Evolutionary conservation across 1,140 invertebrate genomes (phyloP).

Genomic region (Harlomillsia oculata): DNA sequence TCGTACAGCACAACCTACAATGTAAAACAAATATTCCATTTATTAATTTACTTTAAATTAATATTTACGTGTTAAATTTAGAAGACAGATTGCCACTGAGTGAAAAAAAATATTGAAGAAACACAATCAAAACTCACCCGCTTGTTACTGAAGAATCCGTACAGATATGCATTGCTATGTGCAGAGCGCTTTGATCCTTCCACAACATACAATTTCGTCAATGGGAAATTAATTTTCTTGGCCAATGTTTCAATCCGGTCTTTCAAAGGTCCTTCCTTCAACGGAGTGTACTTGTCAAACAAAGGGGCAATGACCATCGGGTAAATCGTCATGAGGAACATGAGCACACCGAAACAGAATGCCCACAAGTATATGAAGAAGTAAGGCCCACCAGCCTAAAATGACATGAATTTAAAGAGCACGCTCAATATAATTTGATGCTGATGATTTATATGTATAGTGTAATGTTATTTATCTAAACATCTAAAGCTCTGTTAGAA

Average conservation of each 20-base stretch:
- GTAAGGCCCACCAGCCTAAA: conserved; percentile 61
- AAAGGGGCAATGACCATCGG: conserved; percentile 94
- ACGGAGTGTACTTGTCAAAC: conserved; percentile 95
- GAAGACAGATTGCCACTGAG: too few relatives aligned
- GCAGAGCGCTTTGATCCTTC: conserved; percentile 93
- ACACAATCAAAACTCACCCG: too few relatives aligned
- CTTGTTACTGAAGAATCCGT: conserved; percentile 94
- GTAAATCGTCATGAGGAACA: conserved; percentile 82
- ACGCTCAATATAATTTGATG: background rate
- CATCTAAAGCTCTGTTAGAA: too few relatives aligned
- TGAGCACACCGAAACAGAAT: conserved; percentile 65
- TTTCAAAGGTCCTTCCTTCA: conserved; percentile 81
- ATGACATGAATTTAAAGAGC: background rate
- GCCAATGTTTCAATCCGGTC: conserved; percentile 82
- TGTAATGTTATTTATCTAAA: background rate
- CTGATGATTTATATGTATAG: background rate
- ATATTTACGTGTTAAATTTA: background rate
- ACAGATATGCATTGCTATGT: conserved; percentile 98
- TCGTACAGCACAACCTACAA: conserved; percentile 88
- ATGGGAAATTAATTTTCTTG: conserved; percentile 74
- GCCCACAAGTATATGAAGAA: conserved; percentile 95
- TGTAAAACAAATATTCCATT: background rate
- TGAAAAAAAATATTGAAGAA: too few relatives aligned
- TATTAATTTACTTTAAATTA: background rate
- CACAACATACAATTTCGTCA: conserved; percentile 89